Evolutionary conservation across 2,797 vertebrate genomes (phyloP), one percentile per base, ranked within the genome.

Genomic region (Cottoperca gobio): DNA sequence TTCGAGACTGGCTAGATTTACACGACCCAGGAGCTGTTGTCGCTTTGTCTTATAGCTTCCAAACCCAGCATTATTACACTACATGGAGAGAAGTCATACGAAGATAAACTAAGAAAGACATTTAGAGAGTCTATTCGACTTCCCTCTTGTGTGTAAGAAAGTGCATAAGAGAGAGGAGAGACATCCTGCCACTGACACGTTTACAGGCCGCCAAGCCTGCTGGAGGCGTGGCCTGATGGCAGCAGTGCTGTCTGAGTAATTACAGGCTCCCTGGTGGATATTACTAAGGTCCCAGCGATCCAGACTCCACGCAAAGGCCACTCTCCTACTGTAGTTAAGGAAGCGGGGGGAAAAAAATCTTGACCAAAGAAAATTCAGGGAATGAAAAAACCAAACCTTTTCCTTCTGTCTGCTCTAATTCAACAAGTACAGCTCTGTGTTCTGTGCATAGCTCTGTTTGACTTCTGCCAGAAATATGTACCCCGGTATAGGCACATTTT

Each of bases 211-310:
- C 70, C 82, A 58, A 64, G 82, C 76, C 82, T 83, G 71, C 77
- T 68, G 82, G 87, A 76, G 94, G 95, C 85, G 87, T 86, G 88
- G 90, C 82, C 68, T 89, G 83, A 93, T 94, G 93, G 94, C 91
- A 93, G 92, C 90, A 87, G 87, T 83, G 74, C 89, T 94, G 92
- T 91, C 93, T 93, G 92, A 94, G 92, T 96, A 96, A 96, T 96
- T 96, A 96, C 95, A 95, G 94, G 84, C 92, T 95, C 90, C 90
- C 88, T 92, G 91, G 92, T 92, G 92, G 91, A 95, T 95, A 92
- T 95, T 94, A 93, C 94, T 93, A 89, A 93, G 92, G 90, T 92
- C 88, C 82, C 84, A 93, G 92, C 78, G 80, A 93, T 93, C 87
- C 50, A 59, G 86, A 80, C 59, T 89, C 89, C 86, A 91, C 60